Conservation (phyloP, 2,113 vertebrate species). For the Cervus canadensis region DNA sequence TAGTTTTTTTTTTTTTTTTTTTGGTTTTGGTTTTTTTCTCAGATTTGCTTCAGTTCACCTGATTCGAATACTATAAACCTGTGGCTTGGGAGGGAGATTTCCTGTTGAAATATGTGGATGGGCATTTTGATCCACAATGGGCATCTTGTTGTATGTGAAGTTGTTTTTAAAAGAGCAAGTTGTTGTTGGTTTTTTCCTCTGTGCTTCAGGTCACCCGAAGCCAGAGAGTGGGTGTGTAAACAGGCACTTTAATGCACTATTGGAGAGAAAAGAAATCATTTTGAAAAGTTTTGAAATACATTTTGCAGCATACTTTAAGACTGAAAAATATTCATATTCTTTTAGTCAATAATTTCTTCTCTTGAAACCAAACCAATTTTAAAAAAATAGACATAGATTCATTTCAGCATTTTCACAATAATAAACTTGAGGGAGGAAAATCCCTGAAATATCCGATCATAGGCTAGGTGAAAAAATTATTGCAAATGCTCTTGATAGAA, state of each 20-base stretch:
- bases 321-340: neutral
- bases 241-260: neutral
- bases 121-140: too few species aligned
- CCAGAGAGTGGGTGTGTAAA: neutral
- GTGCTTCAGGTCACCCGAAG: neutral
- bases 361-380: neutral
- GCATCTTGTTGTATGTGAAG: accelerated
- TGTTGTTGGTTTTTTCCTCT: neutral
- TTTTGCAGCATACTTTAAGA: neutral
- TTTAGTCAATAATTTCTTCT: neutral
- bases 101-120: neutral
- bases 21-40: neutral
- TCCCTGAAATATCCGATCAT: neutral
- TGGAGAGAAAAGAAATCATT: neutral
- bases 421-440: neutral
- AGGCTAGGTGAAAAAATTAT: neutral
- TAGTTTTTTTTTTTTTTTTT: neutral
- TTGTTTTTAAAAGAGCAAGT: neutral
- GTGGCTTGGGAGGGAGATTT: neutral
- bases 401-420: neutral
- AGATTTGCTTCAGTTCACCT: neutral
- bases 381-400: neutral
- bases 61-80: neutral
- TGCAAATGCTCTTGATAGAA: neutral
- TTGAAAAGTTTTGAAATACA: neutral